Evolutionary conservation across 2,888 invertebrate genomes (phyloP).

Genomic region (Temnothorax unifasciatus): DNA sequence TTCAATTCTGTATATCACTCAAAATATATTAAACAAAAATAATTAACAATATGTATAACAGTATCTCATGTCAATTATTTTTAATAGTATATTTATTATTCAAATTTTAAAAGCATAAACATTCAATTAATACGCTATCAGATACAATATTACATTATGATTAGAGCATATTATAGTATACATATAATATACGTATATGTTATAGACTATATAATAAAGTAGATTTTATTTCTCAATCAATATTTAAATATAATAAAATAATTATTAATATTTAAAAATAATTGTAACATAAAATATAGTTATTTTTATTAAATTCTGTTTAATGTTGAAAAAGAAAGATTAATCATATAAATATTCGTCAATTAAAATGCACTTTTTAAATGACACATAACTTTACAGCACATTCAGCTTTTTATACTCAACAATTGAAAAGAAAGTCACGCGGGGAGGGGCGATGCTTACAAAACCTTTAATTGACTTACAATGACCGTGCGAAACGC

Average conservation of each 20-base stretch:
- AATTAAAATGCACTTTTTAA: neutral
- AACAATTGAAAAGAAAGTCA: neutral
- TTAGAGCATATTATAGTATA: neutral
- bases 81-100: neutral
- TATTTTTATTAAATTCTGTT: neutral
- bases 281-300: no score
- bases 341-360: neutral
- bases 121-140: neutral
- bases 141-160: neutral
- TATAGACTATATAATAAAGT: neutral
- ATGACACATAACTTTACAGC: neutral
- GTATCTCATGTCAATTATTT: neutral
- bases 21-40: neutral
- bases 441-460: neutral
- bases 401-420: neutral
- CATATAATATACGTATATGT: neutral
- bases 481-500: neutral
- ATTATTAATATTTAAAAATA: no score
- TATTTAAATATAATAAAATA: neutral
- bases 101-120: neutral
- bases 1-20: neutral
- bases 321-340: neutral
- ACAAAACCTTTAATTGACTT: slow-evolving; percentile 8
- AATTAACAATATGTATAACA: neutral
- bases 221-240: neutral